Evolutionary conservation across 2,888 invertebrate species (phyloP).

Genomic region (Ophonus ardosiacus): DNA sequence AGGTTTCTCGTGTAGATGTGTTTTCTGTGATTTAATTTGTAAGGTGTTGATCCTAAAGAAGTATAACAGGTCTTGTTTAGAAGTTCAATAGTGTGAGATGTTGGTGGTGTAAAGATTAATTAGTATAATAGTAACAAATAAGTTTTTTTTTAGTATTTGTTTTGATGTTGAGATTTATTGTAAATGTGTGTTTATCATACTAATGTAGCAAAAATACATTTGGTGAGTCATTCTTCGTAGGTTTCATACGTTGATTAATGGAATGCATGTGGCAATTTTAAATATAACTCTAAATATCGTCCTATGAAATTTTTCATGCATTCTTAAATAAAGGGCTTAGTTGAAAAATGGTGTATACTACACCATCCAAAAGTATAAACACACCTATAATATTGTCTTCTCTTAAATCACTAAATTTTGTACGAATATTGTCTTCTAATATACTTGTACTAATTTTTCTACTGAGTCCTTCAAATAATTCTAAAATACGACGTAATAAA

Average conservation of each 20-base stretch:
- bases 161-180: neutral
- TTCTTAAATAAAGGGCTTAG: neutral
- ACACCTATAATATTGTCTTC: neutral
- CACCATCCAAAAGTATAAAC: neutral
- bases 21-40: slow-evolving; percentile 19
- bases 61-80: slow-evolving; percentile 32
- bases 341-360: too few relatives aligned
- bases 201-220: neutral
- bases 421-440: too few relatives aligned
- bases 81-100: neutral
- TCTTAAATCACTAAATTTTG: too few relatives aligned
- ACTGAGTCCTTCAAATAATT: too few relatives aligned
- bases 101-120: neutral
- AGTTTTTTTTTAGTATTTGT: neutral
- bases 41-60: too few relatives aligned
- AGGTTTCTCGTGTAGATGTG: slow-evolving; percentile 40
- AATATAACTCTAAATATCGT: neutral
- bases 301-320: neutral
- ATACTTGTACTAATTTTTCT: too few relatives aligned
- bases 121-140: neutral
- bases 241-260: slow-evolving; percentile 1
- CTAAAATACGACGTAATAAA: too few relatives aligned
- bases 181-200: neutral
- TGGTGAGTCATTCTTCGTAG: neutral
- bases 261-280: slow-evolving; percentile 5